Percentiles rank a stretch among this genome's conserved stretches.
Conservation (phyloP, 2,797 vertebrate genomes). For the Pseudochirops corinnae region DNA sequence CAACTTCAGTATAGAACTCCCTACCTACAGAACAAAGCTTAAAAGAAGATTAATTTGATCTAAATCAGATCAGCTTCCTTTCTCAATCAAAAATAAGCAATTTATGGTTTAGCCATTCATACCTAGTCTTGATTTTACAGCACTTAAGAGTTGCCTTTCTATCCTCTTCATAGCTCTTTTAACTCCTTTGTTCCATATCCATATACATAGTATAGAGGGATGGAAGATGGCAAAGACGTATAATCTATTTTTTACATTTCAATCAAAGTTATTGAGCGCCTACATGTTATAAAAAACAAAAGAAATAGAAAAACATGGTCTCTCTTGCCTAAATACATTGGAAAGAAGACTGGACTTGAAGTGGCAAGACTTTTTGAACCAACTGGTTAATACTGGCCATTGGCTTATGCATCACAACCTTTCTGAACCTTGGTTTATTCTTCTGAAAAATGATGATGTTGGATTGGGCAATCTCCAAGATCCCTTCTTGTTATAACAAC, state of each 20-base stretch:
- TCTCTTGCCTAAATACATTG: neutral
- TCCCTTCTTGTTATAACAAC: neutral
- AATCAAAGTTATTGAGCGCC: neutral
- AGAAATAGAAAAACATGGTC: neutral
- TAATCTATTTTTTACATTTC: neutral
- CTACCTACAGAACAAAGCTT: neutral
- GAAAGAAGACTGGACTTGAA: neutral
- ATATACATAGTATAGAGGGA: neutral
- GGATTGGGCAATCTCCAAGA: neutral
- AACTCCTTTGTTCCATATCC: neutral
- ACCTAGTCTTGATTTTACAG: neutral
- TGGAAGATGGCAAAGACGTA: neutral
- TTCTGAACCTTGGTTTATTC: neutral
- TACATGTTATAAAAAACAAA: neutral
- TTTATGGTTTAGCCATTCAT: neutral
- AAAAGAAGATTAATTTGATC: neutral
- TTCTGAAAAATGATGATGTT: neutral
- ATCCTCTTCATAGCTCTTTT: neutral
- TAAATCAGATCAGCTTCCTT: neutral
- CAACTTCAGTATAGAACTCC: neutral
- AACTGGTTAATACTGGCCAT: neutral
- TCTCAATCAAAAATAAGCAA: neutral
- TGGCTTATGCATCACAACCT: neutral
- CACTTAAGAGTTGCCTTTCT: neutral
- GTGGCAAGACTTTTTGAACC: neutral